Base-by-base conservation (phyloP, 2,113 vertebrate species). In the Polypterus bichir region DNA sequence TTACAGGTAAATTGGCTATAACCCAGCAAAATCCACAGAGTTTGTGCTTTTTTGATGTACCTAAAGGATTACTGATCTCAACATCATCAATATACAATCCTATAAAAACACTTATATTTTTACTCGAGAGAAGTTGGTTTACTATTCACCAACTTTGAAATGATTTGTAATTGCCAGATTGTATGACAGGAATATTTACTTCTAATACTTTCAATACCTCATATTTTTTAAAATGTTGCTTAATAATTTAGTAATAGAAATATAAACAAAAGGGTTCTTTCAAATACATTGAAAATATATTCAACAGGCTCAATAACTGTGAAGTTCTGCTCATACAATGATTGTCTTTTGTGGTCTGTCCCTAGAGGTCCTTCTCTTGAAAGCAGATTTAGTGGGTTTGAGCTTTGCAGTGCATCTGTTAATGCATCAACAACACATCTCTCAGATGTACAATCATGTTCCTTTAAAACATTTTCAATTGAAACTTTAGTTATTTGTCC, bases 231-330 rank as follows among this genome's bases (percentile, higher is more conserved):
- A 9, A 59, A 47, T 5, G 2, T 5, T 11, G 5, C 46, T 48
- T 48, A 59, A 48, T 59, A 57, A 27, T 3, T 63, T 54, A 49
- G 57, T 7, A 57, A 63, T 48, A 27, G 54, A 46, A 45, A 63
- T 48, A 63, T 63, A 63, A 57, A 63, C 62, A 63, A 49, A 44
- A 44, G 54, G 57, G 54, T 57, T 45, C 4, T 49, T 48, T 57
- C 46, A 44, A 51, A 44, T 59, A 45, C 27, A 59, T 44, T 64
- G 49, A 59, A 64, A 48, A 64, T 46, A 64, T 64, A 64, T 47
- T 64, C 47, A 6, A 64, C 62, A 44, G 55, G 54, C 59, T 57
- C 56, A 58, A 59, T 58, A n/a, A 64, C 62, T 9, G 47, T 3
- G 59, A 64, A 64, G n/a, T 11, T 27, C 54, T 58, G 6, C 49